Evolutionary conservation across 1,140 invertebrate species (phyloP), one percentile per base, ranked within the genome.

Genomic region (Caerostris extrusa): DNA sequence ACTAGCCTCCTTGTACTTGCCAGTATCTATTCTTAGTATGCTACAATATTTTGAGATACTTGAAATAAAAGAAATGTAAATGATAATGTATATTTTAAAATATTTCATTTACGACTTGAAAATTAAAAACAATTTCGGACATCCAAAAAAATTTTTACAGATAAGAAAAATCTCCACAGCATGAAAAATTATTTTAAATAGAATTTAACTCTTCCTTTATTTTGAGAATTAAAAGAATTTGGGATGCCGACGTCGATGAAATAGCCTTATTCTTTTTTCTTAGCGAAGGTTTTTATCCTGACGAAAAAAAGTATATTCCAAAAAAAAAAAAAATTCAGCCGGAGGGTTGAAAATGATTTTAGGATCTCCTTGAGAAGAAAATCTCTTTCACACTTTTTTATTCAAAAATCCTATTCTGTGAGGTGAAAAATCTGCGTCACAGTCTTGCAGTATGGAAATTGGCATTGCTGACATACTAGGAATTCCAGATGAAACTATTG

Each of bases 401-500:
- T 77, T 77, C 71, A 77, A 77, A 77, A 50, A 34, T 53, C 71
- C 71, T 77, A 77, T 77, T 77, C 71, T 77, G 3, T 50, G 34
- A 77, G 19, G 71, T 5, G 71, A 77, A 12, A 77, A 77, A 77
- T 77, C 71, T 77, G 71, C 71, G 71, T 12, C 71, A 50, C 71
- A 77, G 5, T 34, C 71, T 77, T 50, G 12, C 34, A 77, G 71
- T 77, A 77, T 77, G 71, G 71, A 77, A 77, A 77, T 77, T 77
- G 34, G 8, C 34, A 34, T 85, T 85, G 10, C 57, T 57, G 57
- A 58, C 82, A 85, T 85, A 85, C 82, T 57, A 85, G n/a, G 14
- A 85, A 56, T 57, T 85, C 82, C n/a, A 56, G 57, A 57, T 85
- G 82, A 58, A 85, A 85, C n/a, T 57, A 85, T 85, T 85, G 82